Base-by-base conservation (phyloP, 2,113 vertebrate genomes). In the Albula glossodonta region DNA sequence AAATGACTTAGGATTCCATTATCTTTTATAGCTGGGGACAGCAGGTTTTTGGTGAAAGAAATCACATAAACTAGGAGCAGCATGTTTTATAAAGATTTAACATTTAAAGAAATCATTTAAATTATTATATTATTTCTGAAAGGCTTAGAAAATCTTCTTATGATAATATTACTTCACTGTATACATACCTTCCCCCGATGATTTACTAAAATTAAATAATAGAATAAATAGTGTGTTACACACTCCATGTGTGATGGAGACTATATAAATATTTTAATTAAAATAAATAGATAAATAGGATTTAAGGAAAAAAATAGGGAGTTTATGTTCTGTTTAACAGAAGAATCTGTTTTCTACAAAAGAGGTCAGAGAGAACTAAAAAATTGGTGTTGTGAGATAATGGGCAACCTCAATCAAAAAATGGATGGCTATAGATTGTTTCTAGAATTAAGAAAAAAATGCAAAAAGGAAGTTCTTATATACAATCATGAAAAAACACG, bases 241-340 rank as follows among this genome's bases (percentile, higher is more conserved):
- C 88, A 86, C 91, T 88, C 93, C 92, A 93, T 86, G 87, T 86
- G 48, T 86, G 90, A 92, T 92, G 92, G 90, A 92, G 90, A 86
- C 88, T 90, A 12, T 78, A 94, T 95, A 95, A 95, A 96, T 94
- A 94, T 87, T 88, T 91, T 91, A 90, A 94, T 94, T 93, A 93
- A 94, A 95, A 96, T 95, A 96, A 96, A 96, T 96, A 96, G 87
- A 93, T 94, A 95, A 94, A 95, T 95, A 94, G 89, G 86, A 13
- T 52, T 41, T 89, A 78, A 86, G 88, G 88, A 81, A 51, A 53
- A 13, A 50, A 4, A 50, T 9, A 51, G 81, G 57, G 11, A 17
- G 51, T 7, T 80, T 10, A 82, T 86, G 87, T 84, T 86, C 83
- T 92, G 91, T 92, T 94, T 74, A 88, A 92, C 92, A 66, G 80